Evolutionary conservation across 2,888 invertebrate genomes (phyloP).

Genomic region (Aphodius granarius): DNA sequence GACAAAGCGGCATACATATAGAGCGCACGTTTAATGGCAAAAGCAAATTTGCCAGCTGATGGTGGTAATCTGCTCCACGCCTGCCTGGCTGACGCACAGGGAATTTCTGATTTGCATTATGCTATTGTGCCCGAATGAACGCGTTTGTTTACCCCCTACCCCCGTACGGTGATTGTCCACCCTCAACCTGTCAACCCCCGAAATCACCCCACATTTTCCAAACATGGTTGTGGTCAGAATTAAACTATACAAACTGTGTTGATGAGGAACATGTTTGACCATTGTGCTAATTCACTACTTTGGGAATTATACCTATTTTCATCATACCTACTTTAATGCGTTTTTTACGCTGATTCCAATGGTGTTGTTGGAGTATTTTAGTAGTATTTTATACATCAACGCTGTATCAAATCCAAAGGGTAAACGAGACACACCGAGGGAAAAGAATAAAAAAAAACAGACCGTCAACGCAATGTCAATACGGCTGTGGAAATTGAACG

Average conservation of each 20-base stretch:
- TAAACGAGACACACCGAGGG: too few species aligned
- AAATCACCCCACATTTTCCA: slow-evolving; percentile 10
- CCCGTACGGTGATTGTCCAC: not conserved
- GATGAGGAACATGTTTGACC: slow-evolving; percentile 37
- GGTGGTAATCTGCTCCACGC: not conserved
- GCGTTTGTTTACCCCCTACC: not conserved
- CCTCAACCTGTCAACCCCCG: too few species aligned
- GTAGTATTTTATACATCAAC: too few species aligned
- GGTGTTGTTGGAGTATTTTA: too few species aligned
- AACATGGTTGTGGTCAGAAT: slow-evolving; percentile 27
- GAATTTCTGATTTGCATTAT: not conserved
- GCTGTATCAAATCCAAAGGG: too few species aligned
- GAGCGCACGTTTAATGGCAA: not conserved
- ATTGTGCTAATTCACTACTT: too few species aligned
- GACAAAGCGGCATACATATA: not conserved
- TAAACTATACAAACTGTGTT: slow-evolving; percentile 37
- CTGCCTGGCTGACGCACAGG: not conserved
- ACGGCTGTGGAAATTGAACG: too few species aligned
- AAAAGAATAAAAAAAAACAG: too few species aligned
- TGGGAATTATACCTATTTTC: too few species aligned
- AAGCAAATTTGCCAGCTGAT: not conserved
- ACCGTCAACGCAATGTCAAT: too few species aligned
- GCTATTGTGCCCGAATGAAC: not conserved
- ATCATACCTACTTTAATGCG: too few species aligned
- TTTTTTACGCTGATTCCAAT: too few species aligned